Evolutionary conservation across 2,888 invertebrate genomes (phyloP).

Genomic region (Agriotes lineatus): DNA sequence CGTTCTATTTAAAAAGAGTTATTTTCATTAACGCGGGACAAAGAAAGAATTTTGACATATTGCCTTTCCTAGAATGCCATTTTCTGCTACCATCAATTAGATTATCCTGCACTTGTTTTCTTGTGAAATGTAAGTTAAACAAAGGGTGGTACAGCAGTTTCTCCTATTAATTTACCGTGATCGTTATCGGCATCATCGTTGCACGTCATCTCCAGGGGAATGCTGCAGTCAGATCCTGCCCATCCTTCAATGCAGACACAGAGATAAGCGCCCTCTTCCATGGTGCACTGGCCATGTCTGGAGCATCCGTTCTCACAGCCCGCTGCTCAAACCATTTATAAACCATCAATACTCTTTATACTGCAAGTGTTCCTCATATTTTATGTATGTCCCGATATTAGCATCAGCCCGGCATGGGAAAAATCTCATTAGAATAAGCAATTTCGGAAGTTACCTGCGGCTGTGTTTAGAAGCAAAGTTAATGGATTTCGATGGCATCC

Average conservation of each 20-base stretch:
- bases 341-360: constrained; percentile 39
- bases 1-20: no score
- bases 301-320: constrained; percentile 96
- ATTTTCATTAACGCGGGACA: no score
- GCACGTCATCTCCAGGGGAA: constrained; percentile 93
- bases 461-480: constrained; percentile 29
- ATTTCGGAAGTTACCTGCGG: constrained; percentile 34
- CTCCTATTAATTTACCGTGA: constrained; percentile 76
- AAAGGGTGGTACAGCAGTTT: background rate
- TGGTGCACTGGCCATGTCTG: constrained; percentile 92
- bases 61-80: no score
- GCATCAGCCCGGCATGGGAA: constrained; percentile 31
- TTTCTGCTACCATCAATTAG: no score
- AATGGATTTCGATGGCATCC: constrained; percentile 30
- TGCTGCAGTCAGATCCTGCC: constrained; percentile 96
- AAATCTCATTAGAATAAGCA: constrained; percentile 40
- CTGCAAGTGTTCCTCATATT: constrained; percentile 44
- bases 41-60: no score
- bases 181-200: constrained; percentile 97
- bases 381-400: constrained; percentile 40
- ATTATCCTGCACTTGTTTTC: no score
- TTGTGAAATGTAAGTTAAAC: background rate
- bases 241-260: constrained; percentile 95
- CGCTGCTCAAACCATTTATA: constrained; percentile 72
- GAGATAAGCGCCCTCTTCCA: constrained; percentile 86